These are phyloP conservation scores for Rana temporaria DNA, from an alignment of 2,113 vertebrate genomes.

Conservation along the genomic window DNA sequence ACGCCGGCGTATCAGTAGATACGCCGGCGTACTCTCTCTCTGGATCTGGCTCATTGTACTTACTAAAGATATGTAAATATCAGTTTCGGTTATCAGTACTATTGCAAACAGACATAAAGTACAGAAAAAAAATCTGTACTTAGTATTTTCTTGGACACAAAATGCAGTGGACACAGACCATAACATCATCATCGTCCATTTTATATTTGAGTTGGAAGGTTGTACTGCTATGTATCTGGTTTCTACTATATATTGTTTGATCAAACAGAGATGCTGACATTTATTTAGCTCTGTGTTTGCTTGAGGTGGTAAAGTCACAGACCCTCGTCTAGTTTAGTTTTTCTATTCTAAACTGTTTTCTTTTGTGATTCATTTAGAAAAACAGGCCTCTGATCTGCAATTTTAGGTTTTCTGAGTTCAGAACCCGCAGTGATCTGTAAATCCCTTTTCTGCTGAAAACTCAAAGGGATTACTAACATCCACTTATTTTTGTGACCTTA, in stretches of 20 bases:
- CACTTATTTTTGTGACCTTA: conserved; percentile 53
- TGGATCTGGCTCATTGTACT: too few relatives aligned
- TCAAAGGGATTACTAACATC: conserved; percentile 51
- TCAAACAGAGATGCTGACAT: background rate
- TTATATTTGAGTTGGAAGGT: too few relatives aligned
- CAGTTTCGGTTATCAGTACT: too few relatives aligned
- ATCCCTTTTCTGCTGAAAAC: conserved; percentile 35
- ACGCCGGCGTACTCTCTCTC: too few relatives aligned
- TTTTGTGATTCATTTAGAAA: background rate
- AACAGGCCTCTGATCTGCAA: conserved; percentile 23
- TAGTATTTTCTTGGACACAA: too few relatives aligned
- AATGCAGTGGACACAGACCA: too few relatives aligned
- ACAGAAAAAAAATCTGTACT: too few relatives aligned
- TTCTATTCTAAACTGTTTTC: conserved; percentile 1
- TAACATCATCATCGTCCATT: too few relatives aligned
- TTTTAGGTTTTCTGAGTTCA: conserved; percentile 32
- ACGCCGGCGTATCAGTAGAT: too few relatives aligned
- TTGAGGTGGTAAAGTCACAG: background rate
- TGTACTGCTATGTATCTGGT: background rate
- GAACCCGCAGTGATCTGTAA: conserved; percentile 36
- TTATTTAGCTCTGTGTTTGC: background rate
- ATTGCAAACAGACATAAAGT: too few relatives aligned
- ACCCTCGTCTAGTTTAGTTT: background rate
- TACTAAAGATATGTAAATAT: too few relatives aligned
- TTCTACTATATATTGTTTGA: background rate